phyloP scores from a whole-genome alignment of 2,797 vertebrate species.

The Anisognathus igniventris region DNA sequence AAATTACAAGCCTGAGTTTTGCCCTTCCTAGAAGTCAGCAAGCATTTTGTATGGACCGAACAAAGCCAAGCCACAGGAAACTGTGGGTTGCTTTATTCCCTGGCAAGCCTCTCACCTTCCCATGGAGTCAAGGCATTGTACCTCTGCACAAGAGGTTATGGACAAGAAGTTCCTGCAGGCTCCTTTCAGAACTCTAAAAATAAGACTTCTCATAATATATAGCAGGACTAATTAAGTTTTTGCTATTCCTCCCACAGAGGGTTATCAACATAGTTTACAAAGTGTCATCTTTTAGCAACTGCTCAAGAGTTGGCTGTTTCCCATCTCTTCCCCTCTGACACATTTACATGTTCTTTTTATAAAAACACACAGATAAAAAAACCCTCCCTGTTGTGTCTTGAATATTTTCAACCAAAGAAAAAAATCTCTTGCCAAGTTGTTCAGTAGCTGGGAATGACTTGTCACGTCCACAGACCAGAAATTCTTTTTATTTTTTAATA shows the following conservation, averaged over 20 bases:
- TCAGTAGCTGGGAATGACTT: slow-evolving; percentile 77
- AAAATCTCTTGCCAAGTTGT: slow-evolving; percentile 78
- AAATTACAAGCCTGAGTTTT: neutral
- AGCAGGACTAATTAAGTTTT: slow-evolving; percentile 82
- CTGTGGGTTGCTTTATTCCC: neutral
- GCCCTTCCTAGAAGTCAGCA: neutral
- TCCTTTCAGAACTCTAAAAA: slow-evolving; percentile 24
- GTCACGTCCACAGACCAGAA: slow-evolving; percentile 67
- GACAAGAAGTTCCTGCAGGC: neutral
- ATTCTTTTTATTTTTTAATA: slow-evolving; percentile 71
- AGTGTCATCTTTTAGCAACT: slow-evolving; percentile 82
- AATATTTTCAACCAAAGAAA: slow-evolving; percentile 72
- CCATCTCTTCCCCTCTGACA: neutral
- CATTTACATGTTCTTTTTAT: slow-evolving; percentile 3
- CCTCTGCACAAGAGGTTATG: neutral
- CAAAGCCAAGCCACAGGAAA: neutral
- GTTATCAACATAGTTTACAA: slow-evolving; percentile 82
- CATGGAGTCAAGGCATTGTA: neutral
- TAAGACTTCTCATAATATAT: slow-evolving; percentile 72
- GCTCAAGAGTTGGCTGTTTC: slow-evolving; percentile 68
- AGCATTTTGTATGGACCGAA: neutral
- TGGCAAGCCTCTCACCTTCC: neutral
- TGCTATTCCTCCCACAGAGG: slow-evolving; percentile 59
- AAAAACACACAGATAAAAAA: neutral
- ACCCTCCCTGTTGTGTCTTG: slow-evolving; percentile 54